phyloP scores from a whole-genome alignment of 2,888 invertebrate genomes.

The Cantharis flavilabris region DNA sequence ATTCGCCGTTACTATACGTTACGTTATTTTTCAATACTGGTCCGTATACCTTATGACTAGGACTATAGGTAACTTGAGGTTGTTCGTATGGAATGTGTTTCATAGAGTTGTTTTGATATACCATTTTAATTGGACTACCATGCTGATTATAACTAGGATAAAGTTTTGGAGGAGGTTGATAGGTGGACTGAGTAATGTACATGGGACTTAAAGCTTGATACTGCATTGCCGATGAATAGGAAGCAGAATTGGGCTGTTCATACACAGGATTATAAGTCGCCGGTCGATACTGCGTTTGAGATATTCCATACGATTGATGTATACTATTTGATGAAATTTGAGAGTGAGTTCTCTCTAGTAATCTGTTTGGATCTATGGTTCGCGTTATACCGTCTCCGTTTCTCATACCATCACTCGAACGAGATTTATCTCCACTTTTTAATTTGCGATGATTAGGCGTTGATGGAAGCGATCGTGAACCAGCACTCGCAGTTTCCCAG shows the following conservation, averaged over 20 bases:
- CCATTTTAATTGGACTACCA: slow-evolving; percentile 43
- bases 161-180: slow-evolving; percentile 40
- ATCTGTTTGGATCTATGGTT: background rate
- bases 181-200: slow-evolving; percentile 43
- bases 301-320: slow-evolving; percentile 53
- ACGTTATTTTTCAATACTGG: slow-evolving; percentile 33
- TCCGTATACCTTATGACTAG: slow-evolving; percentile 43
- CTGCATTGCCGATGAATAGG: slow-evolving; percentile 48
- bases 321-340: slow-evolving; percentile 51
- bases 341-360: slow-evolving; percentile 21
- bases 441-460: slow-evolving; percentile 57
- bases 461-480: slow-evolving; percentile 60
- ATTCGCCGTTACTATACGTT: slow-evolving; percentile 48
- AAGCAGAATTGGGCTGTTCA: slow-evolving; percentile 24
- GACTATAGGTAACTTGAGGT: slow-evolving; percentile 35
- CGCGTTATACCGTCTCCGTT: slow-evolving; percentile 5
- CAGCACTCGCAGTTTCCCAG: slow-evolving; percentile 75
- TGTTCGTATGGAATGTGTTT: slow-evolving; percentile 46
- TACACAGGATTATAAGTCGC: slow-evolving; percentile 34
- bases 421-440: slow-evolving; percentile 28
- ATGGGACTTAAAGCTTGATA: slow-evolving; percentile 50
- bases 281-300: slow-evolving; percentile 43
- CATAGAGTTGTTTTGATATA: slow-evolving; percentile 41
- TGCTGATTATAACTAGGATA: slow-evolving; percentile 45
- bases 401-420: slow-evolving; percentile 29